Conservation (phyloP, 2,797 vertebrate species). For the Trachops cirrhosus region DNA sequence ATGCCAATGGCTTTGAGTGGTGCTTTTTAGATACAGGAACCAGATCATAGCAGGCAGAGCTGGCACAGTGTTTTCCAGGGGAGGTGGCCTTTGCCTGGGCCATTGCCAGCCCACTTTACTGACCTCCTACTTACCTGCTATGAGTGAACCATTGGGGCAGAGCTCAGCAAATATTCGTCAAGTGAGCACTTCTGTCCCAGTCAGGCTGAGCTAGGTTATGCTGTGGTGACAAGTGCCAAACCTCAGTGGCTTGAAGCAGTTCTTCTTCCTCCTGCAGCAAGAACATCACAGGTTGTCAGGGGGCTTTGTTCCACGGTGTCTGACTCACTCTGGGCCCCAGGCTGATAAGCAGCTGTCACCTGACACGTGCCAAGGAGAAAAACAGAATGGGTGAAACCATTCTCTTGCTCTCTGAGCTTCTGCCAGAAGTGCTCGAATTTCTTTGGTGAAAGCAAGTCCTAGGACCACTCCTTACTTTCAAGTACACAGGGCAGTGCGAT, state of each 20-base stretch:
- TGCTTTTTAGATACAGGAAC: neutral
- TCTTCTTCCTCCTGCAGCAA: neutral
- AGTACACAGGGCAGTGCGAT: neutral
- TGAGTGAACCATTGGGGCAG: neutral
- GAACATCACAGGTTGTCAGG: neutral
- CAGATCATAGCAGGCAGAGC: neutral
- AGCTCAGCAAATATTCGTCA: neutral
- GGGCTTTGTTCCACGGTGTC: neutral
- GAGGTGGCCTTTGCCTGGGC: neutral
- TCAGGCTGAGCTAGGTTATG: neutral
- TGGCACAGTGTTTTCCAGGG: neutral
- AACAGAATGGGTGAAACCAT: neutral
- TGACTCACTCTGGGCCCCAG: neutral
- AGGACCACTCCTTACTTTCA: neutral
- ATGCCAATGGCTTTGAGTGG: neutral
- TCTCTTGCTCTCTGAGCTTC: neutral
- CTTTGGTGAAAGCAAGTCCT: neutral
- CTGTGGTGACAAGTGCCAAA: neutral
- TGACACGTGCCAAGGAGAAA: neutral
- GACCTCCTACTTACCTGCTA: neutral
- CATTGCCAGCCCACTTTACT: neutral
- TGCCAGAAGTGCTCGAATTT: neutral
- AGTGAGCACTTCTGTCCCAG: neutral
- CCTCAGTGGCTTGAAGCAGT: neutral
- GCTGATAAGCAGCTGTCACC: constrained; percentile 1